phyloP scores from a whole-genome alignment of 2,113 vertebrate genomes.

The Micronycteris hirsuta region DNA sequence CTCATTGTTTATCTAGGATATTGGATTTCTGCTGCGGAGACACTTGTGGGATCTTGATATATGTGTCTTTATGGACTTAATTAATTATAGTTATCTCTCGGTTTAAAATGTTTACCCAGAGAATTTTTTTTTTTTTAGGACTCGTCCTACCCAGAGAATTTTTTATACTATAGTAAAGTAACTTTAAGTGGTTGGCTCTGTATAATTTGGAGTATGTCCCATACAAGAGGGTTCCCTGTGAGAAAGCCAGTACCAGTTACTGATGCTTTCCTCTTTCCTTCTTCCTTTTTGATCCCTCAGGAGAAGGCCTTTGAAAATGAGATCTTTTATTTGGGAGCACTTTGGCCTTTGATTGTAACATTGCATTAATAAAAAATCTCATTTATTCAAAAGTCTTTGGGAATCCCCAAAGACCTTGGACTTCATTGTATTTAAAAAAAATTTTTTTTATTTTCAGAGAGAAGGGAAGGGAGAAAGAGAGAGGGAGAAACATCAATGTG shows the following conservation, averaged over 20 bases:
- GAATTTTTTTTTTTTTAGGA: too few species aligned
- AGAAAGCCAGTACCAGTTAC: background rate
- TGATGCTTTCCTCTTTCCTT: background rate
- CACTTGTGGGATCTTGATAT: background rate
- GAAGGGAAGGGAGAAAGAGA: too few species aligned
- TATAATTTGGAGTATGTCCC: background rate
- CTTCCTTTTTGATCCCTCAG: background rate
- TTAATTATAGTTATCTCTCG: background rate
- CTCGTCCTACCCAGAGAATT: background rate
- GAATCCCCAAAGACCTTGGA: background rate
- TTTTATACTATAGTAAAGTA: background rate
- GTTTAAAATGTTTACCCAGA: background rate
- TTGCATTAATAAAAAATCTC: background rate
- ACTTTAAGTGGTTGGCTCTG: background rate
- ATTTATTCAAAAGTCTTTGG: background rate
- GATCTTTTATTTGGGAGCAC: constrained; percentile 2
- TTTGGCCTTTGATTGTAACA: background rate
- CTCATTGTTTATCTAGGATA: background rate
- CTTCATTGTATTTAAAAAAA: background rate
- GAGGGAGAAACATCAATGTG: too few species aligned
- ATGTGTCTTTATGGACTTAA: background rate
- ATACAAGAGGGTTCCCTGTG: background rate
- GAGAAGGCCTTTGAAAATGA: background rate
- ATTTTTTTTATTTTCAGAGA: too few species aligned
- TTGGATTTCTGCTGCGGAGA: background rate